Evolutionary conservation across 2,888 invertebrate genomes (phyloP), one percentile per base, ranked within the genome.

Genomic region (Griposia aprilina): DNA sequence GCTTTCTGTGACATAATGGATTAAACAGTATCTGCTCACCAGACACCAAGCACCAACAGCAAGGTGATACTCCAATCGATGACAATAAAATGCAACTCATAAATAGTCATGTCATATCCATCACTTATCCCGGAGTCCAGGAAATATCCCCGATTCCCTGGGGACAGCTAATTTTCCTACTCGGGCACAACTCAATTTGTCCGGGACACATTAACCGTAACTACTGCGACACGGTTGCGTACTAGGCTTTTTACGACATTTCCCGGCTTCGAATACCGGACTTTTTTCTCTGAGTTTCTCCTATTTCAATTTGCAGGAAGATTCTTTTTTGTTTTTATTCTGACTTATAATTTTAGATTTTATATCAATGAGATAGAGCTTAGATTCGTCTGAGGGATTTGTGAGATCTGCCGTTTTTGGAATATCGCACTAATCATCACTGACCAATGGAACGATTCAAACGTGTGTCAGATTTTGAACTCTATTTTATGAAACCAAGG

Each of bases 151-250:
- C 76, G 76, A 72, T 72, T 93, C 96, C 94, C 95, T 15, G 48
- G 95, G 95, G 96, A 89, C 78, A 92, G 91, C 95, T 96, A 96
- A 97, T 97, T 96, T 93, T 93, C 93, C 91, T 93, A 90, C 92
- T 93, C 93, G 92, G 93, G 93, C 94, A 91, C 95, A 96, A 96
- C 96, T 96, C 96, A 96, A 97, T 96, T 96, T 96, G 95, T 91
- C 94, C 94, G 90, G 94, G 94, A 93, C 95, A 94, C 96, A 96
- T 97, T 96, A 97, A 95, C 94, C 93, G 93, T 94, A 95, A 95
- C 96, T 94, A 95, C 93, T 93, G 93, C 94, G 94, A 94, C 94
- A 95, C 94, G 94, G 94, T 93, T 93, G 94, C 94, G 92, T 92
- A 93, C 93, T 93, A 91, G 90, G 90, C 94, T 94, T 95, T 96